A percentile compares a stretch with the other conserved stretches of the same genome.
phyloP scores from a whole-genome alignment of 92 coral and sea anemone species.

The Phenganax marumi region DNA sequence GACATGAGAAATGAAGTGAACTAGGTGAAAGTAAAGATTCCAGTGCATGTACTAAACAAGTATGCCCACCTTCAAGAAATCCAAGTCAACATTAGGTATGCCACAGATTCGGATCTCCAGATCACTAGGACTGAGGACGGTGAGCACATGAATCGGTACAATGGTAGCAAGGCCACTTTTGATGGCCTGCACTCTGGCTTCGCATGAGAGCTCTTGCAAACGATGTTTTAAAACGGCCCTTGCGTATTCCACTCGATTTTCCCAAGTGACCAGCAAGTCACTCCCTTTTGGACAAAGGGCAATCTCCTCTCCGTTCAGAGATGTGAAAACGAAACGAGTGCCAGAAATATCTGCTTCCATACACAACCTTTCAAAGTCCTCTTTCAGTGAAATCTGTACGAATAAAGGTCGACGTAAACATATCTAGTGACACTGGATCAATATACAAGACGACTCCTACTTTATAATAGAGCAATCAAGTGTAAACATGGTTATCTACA shows the following conservation, averaged over 20 bases:
- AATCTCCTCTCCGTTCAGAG: constrained; percentile 86
- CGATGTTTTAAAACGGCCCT: constrained; percentile 78
- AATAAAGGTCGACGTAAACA: neutral
- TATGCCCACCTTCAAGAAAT: constrained; percentile 82
- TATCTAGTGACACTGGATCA: neutral
- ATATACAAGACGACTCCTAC: neutral
- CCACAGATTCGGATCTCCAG: constrained; percentile 93
- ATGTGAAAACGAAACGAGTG: constrained; percentile 87
- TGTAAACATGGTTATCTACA: too few species aligned
- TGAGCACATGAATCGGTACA: constrained; percentile 79
- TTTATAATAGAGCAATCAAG: neutral
- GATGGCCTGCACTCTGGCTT: constrained; percentile 85
- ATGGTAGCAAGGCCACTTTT: constrained; percentile 86
- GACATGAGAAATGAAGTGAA: too few species aligned
- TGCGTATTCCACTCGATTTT: constrained; percentile 79
- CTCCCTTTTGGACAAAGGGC: constrained; percentile 76
- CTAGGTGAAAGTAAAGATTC: neutral
- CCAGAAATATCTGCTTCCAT: constrained; percentile 92
- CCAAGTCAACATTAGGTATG: constrained; percentile 82
- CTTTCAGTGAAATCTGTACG: constrained; percentile 70
- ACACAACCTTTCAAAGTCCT: constrained; percentile 87
- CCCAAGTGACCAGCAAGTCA: constrained; percentile 85
- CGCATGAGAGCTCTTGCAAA: constrained; percentile 76
- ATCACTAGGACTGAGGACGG: constrained; percentile 80
- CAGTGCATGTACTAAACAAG: neutral